Evolutionary conservation across 2,797 vertebrate genomes (phyloP).

Genomic region (Ispidina picta): DNA sequence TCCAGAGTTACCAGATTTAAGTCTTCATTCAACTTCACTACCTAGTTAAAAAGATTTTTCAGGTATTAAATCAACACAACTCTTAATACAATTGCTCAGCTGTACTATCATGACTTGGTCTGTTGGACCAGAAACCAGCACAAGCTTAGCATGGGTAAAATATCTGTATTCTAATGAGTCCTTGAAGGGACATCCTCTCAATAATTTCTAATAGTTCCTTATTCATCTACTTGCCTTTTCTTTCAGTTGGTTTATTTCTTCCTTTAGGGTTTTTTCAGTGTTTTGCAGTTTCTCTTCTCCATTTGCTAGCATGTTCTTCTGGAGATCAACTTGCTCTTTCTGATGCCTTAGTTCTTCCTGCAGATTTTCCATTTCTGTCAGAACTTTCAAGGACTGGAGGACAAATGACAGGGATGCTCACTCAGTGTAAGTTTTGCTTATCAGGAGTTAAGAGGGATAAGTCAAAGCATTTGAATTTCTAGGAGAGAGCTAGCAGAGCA

Average conservation of each 20-base stretch:
- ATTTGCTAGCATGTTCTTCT: neutral
- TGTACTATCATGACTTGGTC: neutral
- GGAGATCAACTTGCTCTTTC: neutral
- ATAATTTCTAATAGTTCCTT: neutral
- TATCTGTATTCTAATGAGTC: neutral
- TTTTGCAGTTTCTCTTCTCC: neutral
- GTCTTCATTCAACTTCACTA: neutral
- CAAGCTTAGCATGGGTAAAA: neutral
- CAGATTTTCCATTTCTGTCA: constrained; percentile 11
- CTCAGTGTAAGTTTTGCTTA: neutral
- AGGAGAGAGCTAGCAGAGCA: neutral
- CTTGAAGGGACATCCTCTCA: neutral
- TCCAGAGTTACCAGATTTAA: neutral
- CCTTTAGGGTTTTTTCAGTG: neutral
- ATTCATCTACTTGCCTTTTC: neutral
- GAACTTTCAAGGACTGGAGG: neutral
- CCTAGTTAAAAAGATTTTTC: neutral
- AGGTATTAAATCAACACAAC: neutral
- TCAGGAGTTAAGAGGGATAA: neutral
- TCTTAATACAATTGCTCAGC: neutral
- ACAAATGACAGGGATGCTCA: neutral
- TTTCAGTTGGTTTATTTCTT: constrained; percentile 11
- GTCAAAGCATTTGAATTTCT: neutral
- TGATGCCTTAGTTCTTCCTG: neutral
- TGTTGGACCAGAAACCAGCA: neutral